Percentiles rank a stretch among this genome's conserved stretches.
Evolutionary conservation across 2,113 vertebrate species (phyloP).

Genomic region (Entosphenus tridentatus): DNA sequence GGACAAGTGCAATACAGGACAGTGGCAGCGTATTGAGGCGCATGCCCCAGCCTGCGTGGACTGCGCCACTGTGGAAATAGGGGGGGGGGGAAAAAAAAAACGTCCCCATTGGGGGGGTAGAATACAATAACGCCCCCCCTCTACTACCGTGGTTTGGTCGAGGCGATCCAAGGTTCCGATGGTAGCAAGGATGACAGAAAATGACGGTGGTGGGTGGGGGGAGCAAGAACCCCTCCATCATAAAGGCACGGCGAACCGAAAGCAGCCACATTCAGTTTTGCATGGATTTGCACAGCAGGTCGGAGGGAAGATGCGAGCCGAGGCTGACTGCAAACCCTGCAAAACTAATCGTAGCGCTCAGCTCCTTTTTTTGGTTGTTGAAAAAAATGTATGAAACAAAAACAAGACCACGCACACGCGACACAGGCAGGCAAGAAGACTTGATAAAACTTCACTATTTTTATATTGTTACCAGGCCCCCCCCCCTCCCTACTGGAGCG

Average conservation of each 20-base stretch:
- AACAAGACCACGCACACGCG: neutral
- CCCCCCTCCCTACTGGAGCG: neutral
- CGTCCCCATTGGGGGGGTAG: slow-evolving; percentile 7
- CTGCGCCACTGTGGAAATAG: too few species aligned
- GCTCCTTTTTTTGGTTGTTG: neutral
- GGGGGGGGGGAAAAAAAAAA: slow-evolving; percentile 16
- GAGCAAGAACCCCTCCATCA: neutral
- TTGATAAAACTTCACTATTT: too few species aligned
- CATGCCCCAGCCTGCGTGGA: slow-evolving; percentile 32
- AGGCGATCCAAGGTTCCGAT: too few species aligned
- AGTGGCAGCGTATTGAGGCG: slow-evolving; percentile 39
- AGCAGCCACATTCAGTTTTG: slow-evolving; percentile 50
- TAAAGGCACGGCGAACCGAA: slow-evolving; percentile 12
- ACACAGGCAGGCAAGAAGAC: too few species aligned
- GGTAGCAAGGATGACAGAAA: too few species aligned
- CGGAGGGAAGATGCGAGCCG: slow-evolving; percentile 13
- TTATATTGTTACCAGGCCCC: neutral
- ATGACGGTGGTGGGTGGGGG: too few species aligned
- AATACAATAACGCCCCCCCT: too few species aligned
- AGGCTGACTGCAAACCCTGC: slow-evolving; percentile 75
- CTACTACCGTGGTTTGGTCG: too few species aligned
- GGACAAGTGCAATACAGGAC: slow-evolving; percentile 54
- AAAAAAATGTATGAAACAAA: neutral
- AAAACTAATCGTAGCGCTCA: slow-evolving; percentile 48
- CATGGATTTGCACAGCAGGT: slow-evolving; percentile 84